phyloP scores from a whole-genome alignment of 2,888 invertebrate species.

The Euproctis similis region DNA sequence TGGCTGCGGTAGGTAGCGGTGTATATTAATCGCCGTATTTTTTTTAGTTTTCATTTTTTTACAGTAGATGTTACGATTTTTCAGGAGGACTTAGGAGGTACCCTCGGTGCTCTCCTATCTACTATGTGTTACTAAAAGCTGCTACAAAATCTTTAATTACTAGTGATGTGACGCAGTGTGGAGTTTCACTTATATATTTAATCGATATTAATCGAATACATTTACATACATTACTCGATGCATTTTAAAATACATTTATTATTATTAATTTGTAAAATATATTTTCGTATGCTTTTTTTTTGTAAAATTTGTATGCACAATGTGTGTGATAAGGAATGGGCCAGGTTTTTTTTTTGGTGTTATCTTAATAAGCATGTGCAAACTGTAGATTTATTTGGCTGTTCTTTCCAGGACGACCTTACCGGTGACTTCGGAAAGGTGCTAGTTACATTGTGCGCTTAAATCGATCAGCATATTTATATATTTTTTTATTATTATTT shows the following conservation, averaged over 20 bases:
- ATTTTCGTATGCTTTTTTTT: constrained; percentile 34
- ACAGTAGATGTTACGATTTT: constrained; percentile 63
- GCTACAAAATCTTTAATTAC: constrained; percentile 25
- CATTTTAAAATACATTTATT: constrained; percentile 49
- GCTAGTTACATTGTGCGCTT: constrained; percentile 76
- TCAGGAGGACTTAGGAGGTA: constrained; percentile 82
- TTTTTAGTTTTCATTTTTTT: constrained; percentile 46
- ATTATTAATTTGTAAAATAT: constrained; percentile 30
- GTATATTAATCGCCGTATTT: constrained; percentile 18
- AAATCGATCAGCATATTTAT: constrained; percentile 55
- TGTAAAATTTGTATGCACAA: constrained; percentile 40
- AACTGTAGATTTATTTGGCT: constrained; percentile 49
- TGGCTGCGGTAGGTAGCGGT: constrained; percentile 49
- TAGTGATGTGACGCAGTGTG: constrained; percentile 40
- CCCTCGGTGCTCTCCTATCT: constrained; percentile 80
- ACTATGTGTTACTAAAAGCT: constrained; percentile 76
- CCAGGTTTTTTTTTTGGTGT: constrained; percentile 46
- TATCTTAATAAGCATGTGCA: constrained; percentile 35
- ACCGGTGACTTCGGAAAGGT: constrained; percentile 81
- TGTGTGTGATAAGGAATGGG: constrained; percentile 53
- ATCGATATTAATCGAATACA: constrained; percentile 25
- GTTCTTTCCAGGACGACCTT: constrained; percentile 79
- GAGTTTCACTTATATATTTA: constrained; percentile 20
- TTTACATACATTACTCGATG: constrained; percentile 32
- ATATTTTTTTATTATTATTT: constrained; percentile 31